A percentile compares a stretch with the other conserved stretches of the same genome.
Evolutionary conservation across 2,888 invertebrate genomes (phyloP).

Genomic region (Disparrhopalites patrizii): DNA sequence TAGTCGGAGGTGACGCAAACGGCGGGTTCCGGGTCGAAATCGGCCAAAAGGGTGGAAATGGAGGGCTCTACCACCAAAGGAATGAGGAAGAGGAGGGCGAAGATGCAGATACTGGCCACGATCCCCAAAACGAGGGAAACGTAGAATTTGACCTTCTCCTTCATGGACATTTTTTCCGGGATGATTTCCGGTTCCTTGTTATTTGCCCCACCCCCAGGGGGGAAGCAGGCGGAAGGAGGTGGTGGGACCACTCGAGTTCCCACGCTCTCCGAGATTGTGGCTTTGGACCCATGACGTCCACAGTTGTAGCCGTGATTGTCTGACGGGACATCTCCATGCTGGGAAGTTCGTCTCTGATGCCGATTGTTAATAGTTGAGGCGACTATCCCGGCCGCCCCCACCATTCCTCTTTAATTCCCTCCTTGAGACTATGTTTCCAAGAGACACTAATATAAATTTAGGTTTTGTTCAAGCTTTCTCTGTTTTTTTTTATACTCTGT

Average conservation of each 20-base stretch:
- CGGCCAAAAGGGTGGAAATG: constrained; percentile 79
- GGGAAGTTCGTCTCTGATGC: constrained; percentile 44
- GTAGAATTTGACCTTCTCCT: constrained; percentile 85
- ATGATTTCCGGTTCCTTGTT: constrained; percentile 34
- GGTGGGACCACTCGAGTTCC: constrained; percentile 40
- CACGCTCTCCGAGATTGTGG: constrained; percentile 47
- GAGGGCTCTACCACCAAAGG: constrained; percentile 91
- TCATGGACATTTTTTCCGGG: constrained; percentile 52
- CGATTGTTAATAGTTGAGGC: constrained; percentile 48
- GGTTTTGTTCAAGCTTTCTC: too few species aligned
- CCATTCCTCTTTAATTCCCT: too few species aligned
- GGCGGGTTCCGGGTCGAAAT: constrained; percentile 80
- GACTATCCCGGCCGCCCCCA: constrained; percentile 47
- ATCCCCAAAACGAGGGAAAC: constrained; percentile 84
- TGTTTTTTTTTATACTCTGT: too few species aligned
- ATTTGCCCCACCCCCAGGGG: constrained; percentile 56
- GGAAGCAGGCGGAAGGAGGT: constrained; percentile 54
- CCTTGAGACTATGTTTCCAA: too few species aligned
- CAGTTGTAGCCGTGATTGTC: constrained; percentile 32
- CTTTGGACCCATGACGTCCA: constrained; percentile 45
- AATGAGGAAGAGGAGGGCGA: constrained; percentile 84
- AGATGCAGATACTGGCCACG: constrained; percentile 67
- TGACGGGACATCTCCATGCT: constrained; percentile 43
- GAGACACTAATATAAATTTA: too few species aligned
- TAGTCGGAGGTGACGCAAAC: constrained; percentile 79